Conservation (phyloP, 2,888 invertebrate species). For the Cotesia congregata region DNA sequence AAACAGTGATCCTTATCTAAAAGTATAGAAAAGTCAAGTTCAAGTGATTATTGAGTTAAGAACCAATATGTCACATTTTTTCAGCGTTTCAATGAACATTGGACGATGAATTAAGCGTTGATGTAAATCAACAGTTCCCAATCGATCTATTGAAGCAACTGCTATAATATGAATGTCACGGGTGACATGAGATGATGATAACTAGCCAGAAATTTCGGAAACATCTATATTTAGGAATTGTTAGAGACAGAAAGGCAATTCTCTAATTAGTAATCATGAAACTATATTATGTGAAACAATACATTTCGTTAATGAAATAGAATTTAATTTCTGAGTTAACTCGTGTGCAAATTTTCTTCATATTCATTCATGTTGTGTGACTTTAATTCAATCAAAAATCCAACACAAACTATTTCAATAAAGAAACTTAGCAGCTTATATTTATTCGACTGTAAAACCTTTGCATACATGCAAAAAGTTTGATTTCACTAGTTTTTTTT, state of each 20-base stretch:
- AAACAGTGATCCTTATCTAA: too few species aligned
- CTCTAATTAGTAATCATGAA: slow-evolving; percentile 49
- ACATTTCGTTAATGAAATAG: background rate
- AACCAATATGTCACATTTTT: slow-evolving; percentile 8
- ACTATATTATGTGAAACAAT: slow-evolving; percentile 40
- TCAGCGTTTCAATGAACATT: background rate
- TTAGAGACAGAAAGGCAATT: slow-evolving; percentile 36
- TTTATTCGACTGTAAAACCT: background rate
- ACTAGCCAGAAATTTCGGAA: slow-evolving; percentile 19
- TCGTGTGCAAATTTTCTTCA: background rate
- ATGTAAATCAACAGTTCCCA: slow-evolving; percentile 20
- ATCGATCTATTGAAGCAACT: slow-evolving; percentile 19
- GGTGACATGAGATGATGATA: slow-evolving; percentile 22
- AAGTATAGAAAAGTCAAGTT: too few species aligned
- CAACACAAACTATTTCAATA: slow-evolving; percentile 18
- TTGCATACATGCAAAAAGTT: too few species aligned
- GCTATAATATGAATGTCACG: slow-evolving; percentile 25
- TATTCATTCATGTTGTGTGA: background rate
- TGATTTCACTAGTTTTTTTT: too few species aligned
- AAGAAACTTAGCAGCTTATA: background rate
- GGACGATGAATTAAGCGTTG: slow-evolving; percentile 11
- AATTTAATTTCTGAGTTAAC: background rate
- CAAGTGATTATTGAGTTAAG: background rate
- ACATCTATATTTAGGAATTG: slow-evolving; percentile 13
- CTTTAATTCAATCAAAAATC: background rate